phyloP scores from a whole-genome alignment of 2,797 vertebrate species.

The Syngnathus acus region DNA sequence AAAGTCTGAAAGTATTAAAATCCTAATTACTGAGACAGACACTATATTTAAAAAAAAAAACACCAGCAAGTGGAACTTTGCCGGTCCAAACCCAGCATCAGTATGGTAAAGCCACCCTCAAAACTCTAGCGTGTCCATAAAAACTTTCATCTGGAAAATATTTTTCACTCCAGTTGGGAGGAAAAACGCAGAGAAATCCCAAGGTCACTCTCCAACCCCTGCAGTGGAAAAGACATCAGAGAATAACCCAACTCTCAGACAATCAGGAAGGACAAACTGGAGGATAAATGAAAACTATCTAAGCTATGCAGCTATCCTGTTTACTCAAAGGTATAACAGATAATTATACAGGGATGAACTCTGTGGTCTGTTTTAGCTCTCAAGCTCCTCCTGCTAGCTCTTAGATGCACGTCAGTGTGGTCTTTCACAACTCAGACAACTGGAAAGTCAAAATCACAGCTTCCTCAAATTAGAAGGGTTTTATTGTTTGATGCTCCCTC shows the following conservation, averaged over 20 bases:
- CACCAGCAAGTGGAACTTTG: constrained; percentile 2
- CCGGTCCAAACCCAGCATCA: constrained; percentile 9
- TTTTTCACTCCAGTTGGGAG: constrained; percentile 42
- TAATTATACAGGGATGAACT: constrained; percentile 37
- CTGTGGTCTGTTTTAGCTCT: constrained; percentile 18
- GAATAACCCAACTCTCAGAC: constrained; percentile 27
- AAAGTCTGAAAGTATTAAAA: constrained; percentile 5
- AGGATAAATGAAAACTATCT: constrained; percentile 36
- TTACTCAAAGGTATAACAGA: constrained; percentile 37
- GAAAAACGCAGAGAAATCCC: constrained; percentile 36
- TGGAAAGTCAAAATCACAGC: constrained; percentile 28
- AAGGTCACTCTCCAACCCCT: constrained; percentile 35
- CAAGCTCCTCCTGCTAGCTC: constrained; percentile 14
- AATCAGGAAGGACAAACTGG: constrained; percentile 21
- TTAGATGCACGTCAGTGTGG: constrained; percentile 3
- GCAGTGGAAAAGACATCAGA: constrained; percentile 62
- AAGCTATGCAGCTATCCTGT: constrained; percentile 8
- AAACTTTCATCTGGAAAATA: constrained; percentile 64
- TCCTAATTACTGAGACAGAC: constrained; percentile 19
- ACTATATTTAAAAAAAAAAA: constrained; percentile 19
- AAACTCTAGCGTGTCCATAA: constrained; percentile 53
- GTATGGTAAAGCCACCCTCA: constrained; percentile 30
- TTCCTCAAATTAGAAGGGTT: constrained; percentile 45
- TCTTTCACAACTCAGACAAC: constrained; percentile 34
- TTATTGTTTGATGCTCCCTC: constrained; percentile 35